These are phyloP conservation scores for Syndactyla subalaris DNA, from an alignment of 2,797 vertebrate genomes.

Conservation along the genomic window DNA sequence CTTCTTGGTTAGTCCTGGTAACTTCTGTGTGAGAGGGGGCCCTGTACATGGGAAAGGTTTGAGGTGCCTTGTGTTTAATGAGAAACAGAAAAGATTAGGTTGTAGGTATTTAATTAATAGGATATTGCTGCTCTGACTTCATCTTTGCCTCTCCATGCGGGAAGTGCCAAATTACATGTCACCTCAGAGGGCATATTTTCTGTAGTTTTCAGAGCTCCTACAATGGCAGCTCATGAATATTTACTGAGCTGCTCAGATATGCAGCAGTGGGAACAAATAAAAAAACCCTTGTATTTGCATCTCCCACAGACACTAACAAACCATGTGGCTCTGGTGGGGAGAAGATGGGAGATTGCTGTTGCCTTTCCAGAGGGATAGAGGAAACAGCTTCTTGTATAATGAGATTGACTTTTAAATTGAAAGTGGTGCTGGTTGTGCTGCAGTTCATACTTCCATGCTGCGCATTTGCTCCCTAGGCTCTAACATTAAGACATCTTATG, in stretches of 20 bases:
- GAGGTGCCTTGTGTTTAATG: slow-evolving; percentile 31
- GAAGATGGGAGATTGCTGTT: slow-evolving; percentile 56
- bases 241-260: slow-evolving; percentile 73
- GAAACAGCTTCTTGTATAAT: slow-evolving; percentile 76
- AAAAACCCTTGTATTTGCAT: slow-evolving; percentile 68
- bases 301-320: slow-evolving; percentile 67
- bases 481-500: slow-evolving; percentile 77
- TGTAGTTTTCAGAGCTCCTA: slow-evolving; percentile 60
- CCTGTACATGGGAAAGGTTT: not conserved
- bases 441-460: slow-evolving; percentile 72
- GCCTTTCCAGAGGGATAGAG: slow-evolving; percentile 70
- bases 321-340: slow-evolving; percentile 61
- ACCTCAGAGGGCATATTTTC: slow-evolving; percentile 65
- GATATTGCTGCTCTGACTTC: slow-evolving; percentile 31
- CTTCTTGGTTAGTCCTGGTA: not conserved
- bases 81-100: slow-evolving; percentile 32
- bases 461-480: slow-evolving; percentile 76
- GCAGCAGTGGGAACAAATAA: slow-evolving; percentile 67
- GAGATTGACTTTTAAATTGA: slow-evolving; percentile 80
- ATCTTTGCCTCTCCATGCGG: slow-evolving; percentile 30
- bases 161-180: slow-evolving; percentile 65
- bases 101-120: slow-evolving; percentile 49
- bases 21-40: not conserved
- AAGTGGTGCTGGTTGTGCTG: slow-evolving; percentile 63
- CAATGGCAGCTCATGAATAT: slow-evolving; percentile 76